A percentile compares a stretch with the other conserved stretches of the same genome.
Evolutionary conservation across 2,113 vertebrate species (phyloP).

Genomic region (Turnix velox): DNA sequence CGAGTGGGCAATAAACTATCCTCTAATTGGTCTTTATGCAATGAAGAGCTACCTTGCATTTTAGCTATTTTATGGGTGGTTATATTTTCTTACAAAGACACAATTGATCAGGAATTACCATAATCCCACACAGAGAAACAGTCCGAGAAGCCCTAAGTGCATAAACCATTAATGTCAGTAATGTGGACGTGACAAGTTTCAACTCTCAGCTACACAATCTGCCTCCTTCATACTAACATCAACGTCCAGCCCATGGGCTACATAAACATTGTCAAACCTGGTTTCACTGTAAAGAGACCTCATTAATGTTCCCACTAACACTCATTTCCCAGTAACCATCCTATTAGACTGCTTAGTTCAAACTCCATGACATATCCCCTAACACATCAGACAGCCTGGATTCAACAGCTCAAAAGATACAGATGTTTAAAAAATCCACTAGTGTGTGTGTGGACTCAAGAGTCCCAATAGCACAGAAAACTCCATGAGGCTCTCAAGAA

Average conservation of each 20-base stretch:
- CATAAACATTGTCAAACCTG: conserved; percentile 62
- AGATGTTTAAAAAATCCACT: neutral
- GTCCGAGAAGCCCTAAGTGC: neutral
- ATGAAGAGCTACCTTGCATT: neutral
- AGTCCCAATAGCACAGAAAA: neutral
- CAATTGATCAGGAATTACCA: conserved; percentile 33
- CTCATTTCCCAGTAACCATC: conserved; percentile 6
- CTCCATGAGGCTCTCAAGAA: neutral
- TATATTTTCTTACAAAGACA: conserved; percentile 45
- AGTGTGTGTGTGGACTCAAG: neutral
- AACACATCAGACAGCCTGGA: neutral
- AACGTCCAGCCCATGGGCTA: conserved; percentile 18
- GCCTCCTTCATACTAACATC: conserved; percentile 51
- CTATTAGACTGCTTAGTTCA: conserved; percentile 29
- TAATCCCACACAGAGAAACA: conserved; percentile 11
- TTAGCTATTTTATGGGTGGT: neutral
- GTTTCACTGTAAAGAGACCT: conserved; percentile 49
- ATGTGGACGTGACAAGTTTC: conserved; percentile 38
- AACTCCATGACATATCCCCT: neutral
- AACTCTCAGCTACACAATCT: conserved; percentile 49
- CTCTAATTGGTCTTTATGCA: conserved; percentile 31
- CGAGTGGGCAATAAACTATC: conserved; percentile 11
- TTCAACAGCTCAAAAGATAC: neutral
- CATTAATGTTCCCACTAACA: conserved; percentile 38
- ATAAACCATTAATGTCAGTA: conserved; percentile 51